A percentile compares a stretch with the other conserved stretches of the same genome.
phyloP scores from a whole-genome alignment of 2,797 vertebrate genomes.

The Diplodus puntazzo region DNA sequence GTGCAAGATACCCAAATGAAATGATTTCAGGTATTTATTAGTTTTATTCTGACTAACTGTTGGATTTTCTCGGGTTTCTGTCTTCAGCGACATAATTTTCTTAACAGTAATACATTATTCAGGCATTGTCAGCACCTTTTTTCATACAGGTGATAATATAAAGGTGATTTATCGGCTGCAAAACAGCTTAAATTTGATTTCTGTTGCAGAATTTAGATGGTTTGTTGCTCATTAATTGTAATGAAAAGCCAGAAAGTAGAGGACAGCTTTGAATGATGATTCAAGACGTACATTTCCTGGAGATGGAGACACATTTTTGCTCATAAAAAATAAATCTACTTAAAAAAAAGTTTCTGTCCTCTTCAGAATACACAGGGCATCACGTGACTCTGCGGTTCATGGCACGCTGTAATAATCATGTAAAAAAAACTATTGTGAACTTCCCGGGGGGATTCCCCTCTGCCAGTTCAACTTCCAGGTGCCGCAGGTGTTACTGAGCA shows the following conservation, averaged over 20 bases:
- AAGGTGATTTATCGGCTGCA: not conserved
- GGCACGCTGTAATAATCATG: not conserved
- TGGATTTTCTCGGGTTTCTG: not conserved
- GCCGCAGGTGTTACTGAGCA: conserved; percentile 19
- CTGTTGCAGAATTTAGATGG: not conserved
- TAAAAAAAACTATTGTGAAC: conserved; percentile 14
- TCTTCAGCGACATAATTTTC: too few relatives aligned
- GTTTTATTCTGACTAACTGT: not conserved
- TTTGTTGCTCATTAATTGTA: not conserved
- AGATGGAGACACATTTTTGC: not conserved
- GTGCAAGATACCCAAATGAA: not conserved
- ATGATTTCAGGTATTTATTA: not conserved
- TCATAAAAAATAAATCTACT: not conserved
- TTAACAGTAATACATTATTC: too few relatives aligned
- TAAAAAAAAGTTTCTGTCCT: not conserved
- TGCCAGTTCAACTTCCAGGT: conserved; percentile 8
- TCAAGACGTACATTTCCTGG: not conserved
- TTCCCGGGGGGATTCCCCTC: not conserved
- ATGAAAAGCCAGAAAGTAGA: not conserved
- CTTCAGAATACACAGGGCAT: not conserved
- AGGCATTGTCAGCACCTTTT: not conserved
- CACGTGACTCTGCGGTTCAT: not conserved
- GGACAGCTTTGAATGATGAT: not conserved
- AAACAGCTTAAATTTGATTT: not conserved
- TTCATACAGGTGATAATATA: not conserved